These are phyloP conservation scores for Pissodes strobi DNA, from an alignment of 1,140 invertebrate species.

Conservation along the genomic window DNA sequence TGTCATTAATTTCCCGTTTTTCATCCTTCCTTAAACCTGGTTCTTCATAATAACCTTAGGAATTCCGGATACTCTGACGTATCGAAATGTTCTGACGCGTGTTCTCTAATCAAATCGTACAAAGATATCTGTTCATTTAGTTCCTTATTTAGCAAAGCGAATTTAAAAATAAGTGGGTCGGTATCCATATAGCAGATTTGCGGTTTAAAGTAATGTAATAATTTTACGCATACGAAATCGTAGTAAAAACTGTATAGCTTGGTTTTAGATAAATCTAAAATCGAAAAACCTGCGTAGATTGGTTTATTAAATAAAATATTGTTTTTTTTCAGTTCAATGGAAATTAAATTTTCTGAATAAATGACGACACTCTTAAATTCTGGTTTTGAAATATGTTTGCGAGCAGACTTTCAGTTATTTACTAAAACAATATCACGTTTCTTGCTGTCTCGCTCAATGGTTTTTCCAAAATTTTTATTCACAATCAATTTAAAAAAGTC, in stretches of 20 bases:
- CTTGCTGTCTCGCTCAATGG: conserved; percentile 55
- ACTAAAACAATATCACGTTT: conserved; percentile 50
- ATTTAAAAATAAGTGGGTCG: conserved; percentile 42
- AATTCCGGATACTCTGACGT: conserved; percentile 49
- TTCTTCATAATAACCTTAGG: conserved; percentile 54
- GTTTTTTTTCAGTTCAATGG: conserved; percentile 43
- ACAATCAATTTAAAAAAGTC: conserved; percentile 59
- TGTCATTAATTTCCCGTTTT: conserved; percentile 50
- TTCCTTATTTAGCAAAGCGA: conserved; percentile 9
- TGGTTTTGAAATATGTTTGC: conserved; percentile 15
- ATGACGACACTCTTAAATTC: conserved; percentile 1
- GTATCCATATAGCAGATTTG: conserved; percentile 48
- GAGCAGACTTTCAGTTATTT: conserved; percentile 1
- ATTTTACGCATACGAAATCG: conserved; percentile 35
- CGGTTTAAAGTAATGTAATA: conserved; percentile 25
- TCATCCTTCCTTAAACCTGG: conserved; percentile 56
- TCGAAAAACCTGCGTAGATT: conserved; percentile 53
- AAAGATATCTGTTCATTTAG: neutral
- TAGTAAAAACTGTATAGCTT: conserved; percentile 44
- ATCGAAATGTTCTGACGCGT: conserved; percentile 39
- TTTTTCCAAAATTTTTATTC: conserved; percentile 58
- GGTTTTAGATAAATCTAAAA: conserved; percentile 53
- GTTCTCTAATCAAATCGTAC: conserved; percentile 4
- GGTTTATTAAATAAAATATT: conserved; percentile 55
- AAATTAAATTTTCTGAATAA: conserved; percentile 1